A percentile compares a stretch with the other conserved stretches of the same genome.
These are phyloP conservation scores for Pangasius djambal DNA, from an alignment of 2,797 vertebrate genomes.

Conservation along the genomic window DNA sequence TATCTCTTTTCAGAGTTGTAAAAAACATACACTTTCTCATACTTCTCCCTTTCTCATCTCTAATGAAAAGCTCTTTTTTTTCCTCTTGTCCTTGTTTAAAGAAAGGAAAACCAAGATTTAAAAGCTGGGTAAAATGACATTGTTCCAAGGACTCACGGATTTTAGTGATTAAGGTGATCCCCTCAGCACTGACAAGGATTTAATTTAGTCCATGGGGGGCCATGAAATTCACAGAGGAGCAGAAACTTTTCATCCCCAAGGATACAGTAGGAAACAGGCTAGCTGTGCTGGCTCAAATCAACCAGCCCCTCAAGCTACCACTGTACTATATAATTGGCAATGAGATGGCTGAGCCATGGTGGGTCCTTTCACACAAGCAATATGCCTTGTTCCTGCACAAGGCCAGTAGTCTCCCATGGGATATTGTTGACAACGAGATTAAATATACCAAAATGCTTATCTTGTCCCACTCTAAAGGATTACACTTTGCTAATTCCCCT, in stretches of 20 bases:
- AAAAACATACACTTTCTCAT: conserved; percentile 25
- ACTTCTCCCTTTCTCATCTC: conserved; percentile 39
- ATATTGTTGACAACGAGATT: conserved; percentile 42
- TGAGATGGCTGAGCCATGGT: conserved; percentile 54
- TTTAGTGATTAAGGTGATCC: conserved; percentile 59
- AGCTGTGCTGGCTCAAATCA: conserved; percentile 67
- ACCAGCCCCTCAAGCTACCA: conserved; percentile 64
- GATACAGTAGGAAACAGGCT: conserved; percentile 56
- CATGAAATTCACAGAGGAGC: conserved; percentile 34
- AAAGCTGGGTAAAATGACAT: conserved; percentile 56
- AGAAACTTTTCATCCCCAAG: conserved; percentile 47
- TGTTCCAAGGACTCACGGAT: conserved; percentile 50
- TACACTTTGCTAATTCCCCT: conserved; percentile 55
- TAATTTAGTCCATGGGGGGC: conserved; percentile 53
- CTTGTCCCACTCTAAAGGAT: conserved; percentile 50
- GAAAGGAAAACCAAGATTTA: conserved; percentile 28
- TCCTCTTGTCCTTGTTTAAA: conserved; percentile 48
- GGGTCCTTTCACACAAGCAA: conserved; percentile 59
- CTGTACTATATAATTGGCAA: conserved; percentile 67
- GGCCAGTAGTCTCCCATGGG: conserved; percentile 54
- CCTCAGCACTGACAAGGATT: conserved; percentile 56
- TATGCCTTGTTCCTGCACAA: conserved; percentile 34
- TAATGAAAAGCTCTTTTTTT: conserved; percentile 53
- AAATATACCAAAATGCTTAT: conserved; percentile 54
- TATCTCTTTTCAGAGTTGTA: conserved; percentile 46